These are phyloP conservation scores for Microtus montanus DNA, from an alignment of 2,113 vertebrate genomes.

Conservation along the genomic window DNA sequence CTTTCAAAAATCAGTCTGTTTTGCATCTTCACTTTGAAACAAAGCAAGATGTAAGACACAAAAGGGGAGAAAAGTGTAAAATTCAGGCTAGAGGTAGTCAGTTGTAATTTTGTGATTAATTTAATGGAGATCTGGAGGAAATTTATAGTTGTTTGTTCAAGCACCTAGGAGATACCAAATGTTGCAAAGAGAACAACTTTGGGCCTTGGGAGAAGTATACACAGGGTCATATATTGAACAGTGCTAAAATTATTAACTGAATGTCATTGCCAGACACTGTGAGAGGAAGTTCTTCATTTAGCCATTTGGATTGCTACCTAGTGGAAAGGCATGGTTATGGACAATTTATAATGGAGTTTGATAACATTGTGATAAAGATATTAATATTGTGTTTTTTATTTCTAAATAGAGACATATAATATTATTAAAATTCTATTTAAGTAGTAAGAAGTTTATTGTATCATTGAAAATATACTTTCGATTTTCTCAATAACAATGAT, in stretches of 20 bases:
- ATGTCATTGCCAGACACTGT: neutral
- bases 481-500: constrained; percentile 1
- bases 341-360: constrained; percentile 1
- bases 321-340: constrained; percentile 10
- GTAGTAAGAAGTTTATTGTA: constrained; percentile 39
- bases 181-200: neutral
- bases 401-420: neutral
- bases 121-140: neutral
- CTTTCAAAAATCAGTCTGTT: constrained; percentile 62
- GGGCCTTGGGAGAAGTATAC: neutral
- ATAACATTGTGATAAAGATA: constrained; percentile 14
- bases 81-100: constrained; percentile 33
- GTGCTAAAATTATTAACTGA: neutral
- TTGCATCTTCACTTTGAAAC: constrained; percentile 62
- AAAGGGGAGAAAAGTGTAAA: constrained; percentile 32
- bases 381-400: constrained; percentile 23
- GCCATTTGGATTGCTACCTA: neutral
- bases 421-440: constrained; percentile 48
- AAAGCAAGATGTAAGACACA: constrained; percentile 45
- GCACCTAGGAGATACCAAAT: neutral
- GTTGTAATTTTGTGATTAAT: constrained; percentile 43
- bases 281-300: neutral
- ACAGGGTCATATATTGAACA: neutral
- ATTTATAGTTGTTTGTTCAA: neutral
- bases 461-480: constrained; percentile 25